Conservation (phyloP, 2,888 invertebrate species). For the Harmothoe impar region DNA sequence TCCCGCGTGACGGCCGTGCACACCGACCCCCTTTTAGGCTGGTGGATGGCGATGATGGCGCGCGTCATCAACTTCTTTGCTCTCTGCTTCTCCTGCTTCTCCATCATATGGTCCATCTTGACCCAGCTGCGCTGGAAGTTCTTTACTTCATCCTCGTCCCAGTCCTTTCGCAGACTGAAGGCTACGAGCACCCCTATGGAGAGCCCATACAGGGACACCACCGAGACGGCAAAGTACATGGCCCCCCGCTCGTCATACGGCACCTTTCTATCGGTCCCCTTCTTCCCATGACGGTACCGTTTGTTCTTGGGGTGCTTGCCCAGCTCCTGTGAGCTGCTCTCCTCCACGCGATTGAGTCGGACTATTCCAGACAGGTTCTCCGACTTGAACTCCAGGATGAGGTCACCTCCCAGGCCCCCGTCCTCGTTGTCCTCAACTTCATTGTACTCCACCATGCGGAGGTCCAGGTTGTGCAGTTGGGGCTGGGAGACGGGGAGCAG, state of each 20-base stretch:
- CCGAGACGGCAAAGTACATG: conserved; percentile 58
- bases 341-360: conserved; percentile 36
- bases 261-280: not conserved
- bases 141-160: conserved; percentile 56
- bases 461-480: conserved; percentile 25
- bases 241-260: conserved; percentile 51
- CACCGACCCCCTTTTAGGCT: conserved; percentile 17
- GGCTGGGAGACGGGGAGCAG: conserved; percentile 49
- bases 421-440: not conserved
- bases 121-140: conserved; percentile 58
- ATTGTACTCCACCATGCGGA: conserved; percentile 26
- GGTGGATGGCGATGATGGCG: conserved; percentile 58
- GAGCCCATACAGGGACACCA: conserved; percentile 53
- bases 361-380: conserved; percentile 57
- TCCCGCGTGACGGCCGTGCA: conserved; percentile 45
- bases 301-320: not conserved
- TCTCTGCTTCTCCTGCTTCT: conserved; percentile 60
- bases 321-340: not conserved
- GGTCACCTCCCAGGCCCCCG: conserved; percentile 17
- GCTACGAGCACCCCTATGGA: conserved; percentile 55
- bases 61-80: conserved; percentile 36
- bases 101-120: conserved; percentile 55
- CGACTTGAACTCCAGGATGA: conserved; percentile 51
- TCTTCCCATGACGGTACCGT: not conserved
- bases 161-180: conserved; percentile 34